phyloP scores from a whole-genome alignment of 2,888 invertebrate genomes.

The Adelphocoris suturalis region DNA sequence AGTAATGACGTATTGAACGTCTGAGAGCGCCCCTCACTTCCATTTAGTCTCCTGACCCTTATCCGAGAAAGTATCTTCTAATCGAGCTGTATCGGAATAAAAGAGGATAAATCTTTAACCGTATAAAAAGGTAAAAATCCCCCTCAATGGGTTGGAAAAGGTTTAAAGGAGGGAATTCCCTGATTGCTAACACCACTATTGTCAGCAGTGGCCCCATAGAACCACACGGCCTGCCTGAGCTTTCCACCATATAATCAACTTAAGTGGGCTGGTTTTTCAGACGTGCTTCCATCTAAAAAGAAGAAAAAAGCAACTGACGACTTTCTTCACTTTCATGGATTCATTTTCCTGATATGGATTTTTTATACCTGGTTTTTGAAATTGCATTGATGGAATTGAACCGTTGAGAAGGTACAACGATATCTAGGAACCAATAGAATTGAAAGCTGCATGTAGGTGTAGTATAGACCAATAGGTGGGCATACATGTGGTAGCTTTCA shows the following conservation, averaged over 20 bases:
- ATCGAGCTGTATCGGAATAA: conserved; percentile 32
- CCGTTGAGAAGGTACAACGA: neutral
- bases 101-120: conserved; percentile 42
- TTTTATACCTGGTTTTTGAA: neutral
- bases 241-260: conserved; percentile 33
- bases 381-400: neutral
- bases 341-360: neutral
- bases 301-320: neutral
- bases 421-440: too few species aligned
- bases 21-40: neutral
- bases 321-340: neutral
- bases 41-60: conserved; percentile 42
- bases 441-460: too few species aligned
- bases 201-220: conserved; percentile 12
- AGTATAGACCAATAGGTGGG: too few species aligned
- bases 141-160: neutral
- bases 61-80: conserved; percentile 32
- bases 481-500: too few species aligned
- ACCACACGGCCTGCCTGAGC: neutral
- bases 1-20: conserved; percentile 32
- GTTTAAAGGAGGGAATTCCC: conserved; percentile 23
- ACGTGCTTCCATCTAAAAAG: neutral
- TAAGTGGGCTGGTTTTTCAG: conserved; percentile 1
- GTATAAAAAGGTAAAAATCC: conserved; percentile 38
- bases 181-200: conserved; percentile 43